Evolutionary conservation across 30 jellyfish, hydroid and myxozoan species (phyloP).

Genomic region (Mastigias papua): DNA sequence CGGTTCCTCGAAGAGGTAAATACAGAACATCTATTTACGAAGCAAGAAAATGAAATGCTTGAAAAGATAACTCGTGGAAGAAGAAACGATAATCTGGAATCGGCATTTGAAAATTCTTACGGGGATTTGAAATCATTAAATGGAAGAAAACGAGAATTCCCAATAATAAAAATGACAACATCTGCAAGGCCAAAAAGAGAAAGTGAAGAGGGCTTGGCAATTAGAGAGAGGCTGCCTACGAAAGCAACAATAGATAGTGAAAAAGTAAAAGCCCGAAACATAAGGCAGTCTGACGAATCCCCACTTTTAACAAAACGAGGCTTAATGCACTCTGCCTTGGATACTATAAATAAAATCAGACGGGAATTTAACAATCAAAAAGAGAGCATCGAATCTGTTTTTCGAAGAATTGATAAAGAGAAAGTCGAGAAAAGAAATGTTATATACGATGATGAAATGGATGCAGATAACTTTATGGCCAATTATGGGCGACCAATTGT

Average conservation of each 20-base stretch:
- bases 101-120: not conserved
- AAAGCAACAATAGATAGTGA: not conserved
- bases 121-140: not conserved
- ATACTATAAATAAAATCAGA: not conserved
- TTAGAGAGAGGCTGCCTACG: not conserved
- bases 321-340: not conserved
- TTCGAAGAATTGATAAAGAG: not conserved
- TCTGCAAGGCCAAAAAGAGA: slow-evolving; percentile 28
- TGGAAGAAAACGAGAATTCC: not conserved
- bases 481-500: slow-evolving; percentile 61
- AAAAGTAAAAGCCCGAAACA: not conserved
- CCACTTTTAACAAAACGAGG: slow-evolving; percentile 16
- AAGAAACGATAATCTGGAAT: slow-evolving; percentile 1
- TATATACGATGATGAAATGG: slow-evolving; percentile 75
- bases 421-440: slow-evolving; percentile 53
- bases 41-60: slow-evolving; percentile 42
- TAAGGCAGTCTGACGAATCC: slow-evolving; percentile 5
- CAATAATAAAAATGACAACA: slow-evolving; percentile 11
- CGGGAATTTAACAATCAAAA: slow-evolving; percentile 14
- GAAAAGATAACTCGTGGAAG: slow-evolving; percentile 66
- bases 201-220: slow-evolving; percentile 4
- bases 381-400: slow-evolving; percentile 19
- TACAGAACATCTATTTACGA: slow-evolving; percentile 40
- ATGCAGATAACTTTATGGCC: slow-evolving; percentile 81
- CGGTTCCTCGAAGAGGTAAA: slow-evolving; percentile 54